Evolutionary conservation across 1,140 invertebrate genomes (phyloP), one percentile per base, ranked within the genome.

Genomic region (Hylyphantes graminicola): DNA sequence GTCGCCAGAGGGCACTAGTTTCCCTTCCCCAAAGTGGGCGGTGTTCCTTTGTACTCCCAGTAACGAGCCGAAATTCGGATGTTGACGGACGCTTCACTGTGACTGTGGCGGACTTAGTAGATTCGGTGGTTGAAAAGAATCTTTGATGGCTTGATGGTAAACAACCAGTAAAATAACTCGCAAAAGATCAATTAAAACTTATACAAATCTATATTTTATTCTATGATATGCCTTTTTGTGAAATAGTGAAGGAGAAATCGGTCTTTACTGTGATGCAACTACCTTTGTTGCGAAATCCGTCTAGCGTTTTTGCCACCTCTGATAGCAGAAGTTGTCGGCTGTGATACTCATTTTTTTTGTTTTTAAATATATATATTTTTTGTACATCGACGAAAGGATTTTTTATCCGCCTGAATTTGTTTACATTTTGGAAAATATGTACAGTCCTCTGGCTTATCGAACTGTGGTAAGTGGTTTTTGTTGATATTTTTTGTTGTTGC

Each of bases 1-100:
- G 80, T 51, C 80, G 80, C 80, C 80, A 83, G 80, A 83, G 80
- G 80, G 80, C 80, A 83, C 80, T 21, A 83, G 80, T 54, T 74
- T 21, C 61, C 48, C 72, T 17, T 65, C 76, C 51, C 67, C 17
- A 72, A 67, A 74, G 80, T 83, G 72, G 80, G 80, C 80, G 80
- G 80, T 74, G 79, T 83, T 83, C 80, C 72, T 83, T 83, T 83
- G 80, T 83, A 83, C 50, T 74, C 53, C 21, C 54, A 74, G 72
- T 74, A 74, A 74, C 72, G 57, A 74, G 72, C 72, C 72, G 72
- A 11, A n/a, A 11, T 51, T 50, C 68, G 5, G 64, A 48, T 59
- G 48, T 21, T 19, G 21, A 21, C 48, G 64, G n/a, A 70, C 50
- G 67, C 17, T 51, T 48, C 0, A 48, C 13, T 53, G 12, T 53